phyloP scores from a whole-genome alignment of 2,797 vertebrate genomes.

The Pipistrellus nathusii region DNA sequence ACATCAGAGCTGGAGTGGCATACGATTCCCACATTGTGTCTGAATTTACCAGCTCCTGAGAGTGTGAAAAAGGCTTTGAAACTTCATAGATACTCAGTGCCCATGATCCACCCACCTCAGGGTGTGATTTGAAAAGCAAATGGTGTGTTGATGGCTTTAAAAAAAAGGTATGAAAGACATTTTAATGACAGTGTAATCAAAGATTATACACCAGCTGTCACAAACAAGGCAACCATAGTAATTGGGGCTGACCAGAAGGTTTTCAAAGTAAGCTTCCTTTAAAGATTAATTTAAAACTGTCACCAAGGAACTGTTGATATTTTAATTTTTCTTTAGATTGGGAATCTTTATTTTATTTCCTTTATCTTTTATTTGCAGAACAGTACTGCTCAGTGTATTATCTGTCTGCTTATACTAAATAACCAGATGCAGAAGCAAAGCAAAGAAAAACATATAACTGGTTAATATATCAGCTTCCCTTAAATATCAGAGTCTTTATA shows the following conservation, averaged over 20 bases:
- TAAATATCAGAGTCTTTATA: neutral
- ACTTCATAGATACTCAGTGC: constrained; percentile 66
- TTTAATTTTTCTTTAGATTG: constrained; percentile 73
- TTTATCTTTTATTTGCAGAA: constrained; percentile 51
- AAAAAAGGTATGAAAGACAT: constrained; percentile 77
- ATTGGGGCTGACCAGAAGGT: constrained; percentile 79
- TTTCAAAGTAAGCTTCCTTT: constrained; percentile 78
- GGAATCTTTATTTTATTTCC: constrained; percentile 48
- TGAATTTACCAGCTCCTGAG: constrained; percentile 64
- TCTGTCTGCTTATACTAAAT: neutral
- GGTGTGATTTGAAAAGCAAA: constrained; percentile 78
- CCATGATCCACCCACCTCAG: constrained; percentile 62
- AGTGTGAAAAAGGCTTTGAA: constrained; percentile 76
- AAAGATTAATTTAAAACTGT: constrained; percentile 79
- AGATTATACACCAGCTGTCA: constrained; percentile 80
- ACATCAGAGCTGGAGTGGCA: constrained; percentile 31
- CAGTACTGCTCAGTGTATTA: constrained; percentile 9
- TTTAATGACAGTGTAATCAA: constrained; percentile 81
- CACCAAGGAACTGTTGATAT: constrained; percentile 73
- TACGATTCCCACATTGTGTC: constrained; percentile 62
- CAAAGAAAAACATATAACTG: constrained; percentile 1
- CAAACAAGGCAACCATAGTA: constrained; percentile 76
- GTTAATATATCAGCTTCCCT: neutral
- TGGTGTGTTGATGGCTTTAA: constrained; percentile 77
- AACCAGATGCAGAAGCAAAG: neutral